Conservation (phyloP, 2,113 vertebrate genomes). For the Thymallus thymallus region DNA sequence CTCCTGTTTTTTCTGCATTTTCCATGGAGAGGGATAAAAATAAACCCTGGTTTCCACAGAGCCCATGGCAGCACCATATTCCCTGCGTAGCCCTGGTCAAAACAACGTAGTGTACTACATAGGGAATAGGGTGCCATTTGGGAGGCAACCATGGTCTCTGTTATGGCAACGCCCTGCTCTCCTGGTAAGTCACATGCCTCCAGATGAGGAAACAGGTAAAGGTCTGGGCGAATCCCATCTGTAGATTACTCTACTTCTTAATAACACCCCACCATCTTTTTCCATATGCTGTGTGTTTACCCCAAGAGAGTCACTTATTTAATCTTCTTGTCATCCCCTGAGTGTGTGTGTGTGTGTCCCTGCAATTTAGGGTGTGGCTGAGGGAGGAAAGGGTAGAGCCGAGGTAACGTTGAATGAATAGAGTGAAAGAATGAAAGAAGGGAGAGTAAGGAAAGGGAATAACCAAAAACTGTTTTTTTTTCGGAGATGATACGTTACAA, state of each 20-base stretch:
- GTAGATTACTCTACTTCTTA: not conserved
- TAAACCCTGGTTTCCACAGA: slow-evolving; percentile 37
- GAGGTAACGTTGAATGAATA: too few species aligned
- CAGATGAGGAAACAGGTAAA: slow-evolving; percentile 16
- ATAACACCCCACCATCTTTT: slow-evolving; percentile 8
- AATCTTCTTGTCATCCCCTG: not conserved
- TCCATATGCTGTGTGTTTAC: slow-evolving; percentile 15
- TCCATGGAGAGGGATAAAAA: slow-evolving; percentile 41
- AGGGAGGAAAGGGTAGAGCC: slow-evolving; percentile 9
- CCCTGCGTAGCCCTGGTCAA: too few species aligned
- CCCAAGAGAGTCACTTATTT: slow-evolving; percentile 7
- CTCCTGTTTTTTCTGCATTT: too few species aligned
- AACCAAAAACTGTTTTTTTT: not conserved
- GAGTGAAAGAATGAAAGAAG: not conserved
- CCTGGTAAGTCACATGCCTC: slow-evolving; percentile 6
- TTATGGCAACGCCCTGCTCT: slow-evolving; percentile 36
- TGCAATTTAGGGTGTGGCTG: slow-evolving; percentile 15
- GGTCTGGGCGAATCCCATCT: slow-evolving; percentile 20
- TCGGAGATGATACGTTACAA: not conserved
- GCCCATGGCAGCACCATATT: slow-evolving; percentile 6
- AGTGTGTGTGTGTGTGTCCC: not conserved
- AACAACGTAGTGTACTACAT: too few species aligned
- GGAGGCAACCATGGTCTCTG: slow-evolving; percentile 9
- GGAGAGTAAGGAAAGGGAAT: not conserved
- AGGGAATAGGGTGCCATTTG: too few species aligned